Evolutionary conservation across 2,888 invertebrate species (phyloP), one percentile per base, ranked within the genome.

Genomic region (Synanthedon vespiformis): DNA sequence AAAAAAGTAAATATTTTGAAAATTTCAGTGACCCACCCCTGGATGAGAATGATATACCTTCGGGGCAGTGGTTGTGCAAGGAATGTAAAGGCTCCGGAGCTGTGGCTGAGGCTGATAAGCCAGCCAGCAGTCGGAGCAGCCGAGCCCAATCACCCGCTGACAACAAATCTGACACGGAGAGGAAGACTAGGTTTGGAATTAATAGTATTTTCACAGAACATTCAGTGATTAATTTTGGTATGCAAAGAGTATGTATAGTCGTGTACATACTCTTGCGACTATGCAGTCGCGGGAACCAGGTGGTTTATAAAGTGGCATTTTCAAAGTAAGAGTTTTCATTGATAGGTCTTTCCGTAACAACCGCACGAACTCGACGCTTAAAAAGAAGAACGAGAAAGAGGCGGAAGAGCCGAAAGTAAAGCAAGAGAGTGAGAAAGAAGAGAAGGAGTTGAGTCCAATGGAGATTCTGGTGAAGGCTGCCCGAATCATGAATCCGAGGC

Each of bases 61-160:
- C 90, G 50, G 97, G 97, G 0, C 93, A 96, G 75, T 98, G 97
- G 97, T 79, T 96, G 58, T 98, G 98, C 68, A 94, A 95, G 63
- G 92, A 93, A 61, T 98, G 98, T 73, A 89, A 84, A 56, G 86
- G 89, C 59, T 13, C n/a, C 2, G 34, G 34, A 34, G 34, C 34
- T 10, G 2, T 10, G 10, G 57, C 86, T 58, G 82, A 87, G 72
- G 72, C 76, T 72, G 84, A 83, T 51, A 74, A 74, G 55, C 70
- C 78, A 52, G 67, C 88, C 56, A 77, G 89, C 72, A 63, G 81
- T 48, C 62, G 77, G 16, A 70, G 79, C 58, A 70, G 74, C 58
- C 70, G 86, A 1, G 76, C 79, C 0, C 87, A 77, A 61, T 89
- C 74, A 14, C 85, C 68, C 18, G 72, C 64, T 40, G 83, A 80